These are phyloP conservation scores for Hypotaenidia okinawae DNA, from an alignment of 2,797 vertebrate species.

Conservation along the genomic window DNA sequence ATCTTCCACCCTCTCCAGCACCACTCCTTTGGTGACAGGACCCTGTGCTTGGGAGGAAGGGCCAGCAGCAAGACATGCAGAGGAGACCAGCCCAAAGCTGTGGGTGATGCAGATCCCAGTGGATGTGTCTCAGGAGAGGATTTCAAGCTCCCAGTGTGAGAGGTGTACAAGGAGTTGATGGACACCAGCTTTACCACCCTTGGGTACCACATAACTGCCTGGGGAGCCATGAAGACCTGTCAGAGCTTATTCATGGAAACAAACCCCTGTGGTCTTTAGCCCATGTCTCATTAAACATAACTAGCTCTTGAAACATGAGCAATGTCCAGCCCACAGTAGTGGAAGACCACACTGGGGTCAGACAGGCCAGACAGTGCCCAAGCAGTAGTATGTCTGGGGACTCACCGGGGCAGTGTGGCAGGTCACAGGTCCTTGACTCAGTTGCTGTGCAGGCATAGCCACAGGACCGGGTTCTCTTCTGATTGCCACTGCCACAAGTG, in stretches of 20 bases:
- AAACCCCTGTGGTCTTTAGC: background rate
- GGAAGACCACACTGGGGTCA: background rate
- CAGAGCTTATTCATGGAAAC: background rate
- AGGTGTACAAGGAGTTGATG: background rate
- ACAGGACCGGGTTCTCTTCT: slow-evolving; percentile 88
- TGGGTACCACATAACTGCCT: background rate
- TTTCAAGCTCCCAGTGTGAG: background rate
- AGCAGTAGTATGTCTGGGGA: background rate
- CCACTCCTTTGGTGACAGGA: background rate
- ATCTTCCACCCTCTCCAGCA: background rate
- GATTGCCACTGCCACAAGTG: slow-evolving; percentile 86
- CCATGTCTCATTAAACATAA: background rate
- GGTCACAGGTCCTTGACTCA: slow-evolving; percentile 85
- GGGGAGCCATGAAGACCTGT: background rate
- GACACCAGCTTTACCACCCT: background rate
- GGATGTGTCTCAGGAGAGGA: background rate
- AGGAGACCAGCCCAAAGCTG: background rate
- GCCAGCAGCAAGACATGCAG: background rate
- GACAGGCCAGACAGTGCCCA: background rate
- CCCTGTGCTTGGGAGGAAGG: background rate
- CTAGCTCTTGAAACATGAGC: background rate
- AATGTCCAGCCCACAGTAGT: background rate
- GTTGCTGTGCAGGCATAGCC: slow-evolving; percentile 89
- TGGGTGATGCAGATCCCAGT: background rate
- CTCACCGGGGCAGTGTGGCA: slow-evolving; percentile 86